Evolutionary conservation across 2,888 invertebrate genomes (phyloP).

Genomic region (Caenorhabditis uteleia): DNA sequence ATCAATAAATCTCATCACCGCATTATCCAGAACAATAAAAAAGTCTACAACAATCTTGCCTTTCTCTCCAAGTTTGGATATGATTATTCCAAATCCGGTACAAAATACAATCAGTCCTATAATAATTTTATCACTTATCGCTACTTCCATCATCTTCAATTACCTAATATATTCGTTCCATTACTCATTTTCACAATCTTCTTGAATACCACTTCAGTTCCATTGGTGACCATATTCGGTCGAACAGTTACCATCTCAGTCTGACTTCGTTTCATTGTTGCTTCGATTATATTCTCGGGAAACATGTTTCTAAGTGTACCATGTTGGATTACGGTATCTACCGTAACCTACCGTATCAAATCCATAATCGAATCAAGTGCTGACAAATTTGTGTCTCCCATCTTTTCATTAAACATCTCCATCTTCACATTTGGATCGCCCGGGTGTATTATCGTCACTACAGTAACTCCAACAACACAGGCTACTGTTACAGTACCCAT

Average conservation of each 20-base stretch:
- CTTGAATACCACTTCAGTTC: slow-evolving; percentile 5
- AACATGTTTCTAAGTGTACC: slow-evolving; percentile 24
- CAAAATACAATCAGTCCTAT: slow-evolving; percentile 89
- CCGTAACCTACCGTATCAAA: slow-evolving; percentile 24
- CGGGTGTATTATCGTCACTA: slow-evolving; percentile 25
- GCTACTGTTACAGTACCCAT: slow-evolving; percentile 26
- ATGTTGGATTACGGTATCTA: no score
- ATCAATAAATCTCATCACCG: slow-evolving; percentile 78
- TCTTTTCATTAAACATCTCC: not conserved
- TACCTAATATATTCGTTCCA: slow-evolving; percentile 38
- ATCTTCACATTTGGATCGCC: slow-evolving; percentile 28
- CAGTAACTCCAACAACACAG: slow-evolving; percentile 3
- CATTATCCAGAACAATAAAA: slow-evolving; percentile 85
- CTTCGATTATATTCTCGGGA: slow-evolving; percentile 34
- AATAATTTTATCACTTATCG: no score
- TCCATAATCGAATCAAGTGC: slow-evolving; percentile 31
- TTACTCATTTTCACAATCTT: slow-evolving; percentile 24
- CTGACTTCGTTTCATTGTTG: slow-evolving; percentile 34
- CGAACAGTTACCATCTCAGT: slow-evolving; percentile 12
- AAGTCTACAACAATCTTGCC: slow-evolving; percentile 82
- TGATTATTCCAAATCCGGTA: slow-evolving; percentile 83
- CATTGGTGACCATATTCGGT: slow-evolving; percentile 11
- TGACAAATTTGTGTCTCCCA: slow-evolving; percentile 4
- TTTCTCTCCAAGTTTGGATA: slow-evolving; percentile 82
- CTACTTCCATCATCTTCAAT: no score